These are phyloP conservation scores for Zaprionus davidi DNA, from an alignment of 1,140 invertebrate species.

Conservation along the genomic window DNA sequence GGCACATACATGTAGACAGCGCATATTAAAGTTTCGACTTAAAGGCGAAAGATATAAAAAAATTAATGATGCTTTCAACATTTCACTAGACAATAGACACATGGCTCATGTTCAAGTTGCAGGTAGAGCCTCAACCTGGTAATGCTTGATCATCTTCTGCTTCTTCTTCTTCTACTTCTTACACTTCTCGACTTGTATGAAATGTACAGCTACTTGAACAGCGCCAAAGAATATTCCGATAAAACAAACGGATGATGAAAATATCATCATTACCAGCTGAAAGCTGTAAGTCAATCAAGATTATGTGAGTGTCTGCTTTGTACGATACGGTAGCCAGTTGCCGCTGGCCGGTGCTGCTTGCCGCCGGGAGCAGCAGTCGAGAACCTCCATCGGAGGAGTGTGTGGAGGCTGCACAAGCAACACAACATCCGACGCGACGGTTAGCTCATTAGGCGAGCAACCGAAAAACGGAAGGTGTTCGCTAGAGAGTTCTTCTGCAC, in stretches of 20 bases:
- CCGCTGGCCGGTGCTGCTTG: not conserved
- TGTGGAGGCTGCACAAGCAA: constrained; percentile 32
- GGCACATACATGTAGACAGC: not conserved
- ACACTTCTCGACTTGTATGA: constrained; percentile 18
- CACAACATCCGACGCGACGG: constrained; percentile 45
- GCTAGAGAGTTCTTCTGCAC: constrained; percentile 16
- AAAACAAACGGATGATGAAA: constrained; percentile 65
- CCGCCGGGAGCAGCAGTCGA: constrained; percentile 15
- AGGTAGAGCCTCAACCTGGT: constrained; percentile 32
- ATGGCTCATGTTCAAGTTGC: constrained; percentile 36
- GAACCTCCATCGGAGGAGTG: not conserved
- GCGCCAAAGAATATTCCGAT: constrained; percentile 54
- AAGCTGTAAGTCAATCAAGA: constrained; percentile 59
- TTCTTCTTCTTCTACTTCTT: constrained; percentile 1
- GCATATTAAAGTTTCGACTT: constrained; percentile 50
- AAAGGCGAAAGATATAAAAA: constrained; percentile 56
- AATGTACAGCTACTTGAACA: constrained; percentile 71
- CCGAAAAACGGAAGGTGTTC: constrained; percentile 21
- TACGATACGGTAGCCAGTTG: not conserved
- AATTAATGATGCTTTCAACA: constrained; percentile 81
- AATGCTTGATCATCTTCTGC: not conserved
- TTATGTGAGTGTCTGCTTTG: constrained; percentile 20
- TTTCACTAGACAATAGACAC: constrained; percentile 73
- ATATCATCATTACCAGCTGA: constrained; percentile 55
- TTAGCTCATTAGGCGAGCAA: constrained; percentile 50